Evolutionary conservation across 1,140 invertebrate genomes (phyloP).

Genomic region (Galleria mellonella): DNA sequence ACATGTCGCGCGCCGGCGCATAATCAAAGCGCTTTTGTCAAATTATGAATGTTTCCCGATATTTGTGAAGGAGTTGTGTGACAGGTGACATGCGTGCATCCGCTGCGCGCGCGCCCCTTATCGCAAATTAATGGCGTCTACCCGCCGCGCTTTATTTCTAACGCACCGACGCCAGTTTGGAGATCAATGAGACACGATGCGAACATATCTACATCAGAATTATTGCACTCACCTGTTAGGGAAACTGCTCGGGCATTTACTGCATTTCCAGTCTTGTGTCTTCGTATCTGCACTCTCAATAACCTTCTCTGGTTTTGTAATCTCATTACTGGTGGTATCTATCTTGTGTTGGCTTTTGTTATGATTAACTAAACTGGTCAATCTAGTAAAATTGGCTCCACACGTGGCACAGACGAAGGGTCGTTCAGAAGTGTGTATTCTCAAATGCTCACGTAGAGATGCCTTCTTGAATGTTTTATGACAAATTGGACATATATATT

Average conservation of each 20-base stretch:
- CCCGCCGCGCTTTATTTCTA: constrained; percentile 31
- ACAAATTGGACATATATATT: constrained; percentile 80
- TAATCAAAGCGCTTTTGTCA: constrained; percentile 54
- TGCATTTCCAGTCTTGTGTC: constrained; percentile 18
- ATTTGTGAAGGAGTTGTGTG: constrained; percentile 60
- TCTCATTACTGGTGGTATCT: constrained; percentile 5
- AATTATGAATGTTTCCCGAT: constrained; percentile 61
- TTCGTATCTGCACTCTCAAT: constrained; percentile 1
- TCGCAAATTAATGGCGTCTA: constrained; percentile 33
- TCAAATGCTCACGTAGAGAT: constrained; percentile 81
- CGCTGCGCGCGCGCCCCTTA: constrained; percentile 26
- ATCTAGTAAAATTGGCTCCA: constrained; percentile 78
- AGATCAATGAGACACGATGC: constrained; percentile 12
- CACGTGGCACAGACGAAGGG: constrained; percentile 81
- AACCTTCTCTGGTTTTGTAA: constrained; percentile 10
- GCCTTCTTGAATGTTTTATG: constrained; percentile 81
- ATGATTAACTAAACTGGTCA: constrained; percentile 77
- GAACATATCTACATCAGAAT: not conserved
- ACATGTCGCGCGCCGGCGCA: constrained; percentile 14
- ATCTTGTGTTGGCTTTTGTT: constrained; percentile 61
- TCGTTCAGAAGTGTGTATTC: constrained; percentile 85
- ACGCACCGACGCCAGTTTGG: constrained; percentile 13
- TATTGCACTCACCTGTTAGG: constrained; percentile 28
- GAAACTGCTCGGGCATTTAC: constrained; percentile 39
- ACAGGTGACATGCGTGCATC: constrained; percentile 51